Percentiles rank a stretch among this genome's conserved stretches.
These are phyloP conservation scores for Zoanthus sociatus DNA, from an alignment of 92 coral and sea anemone genomes.

Conservation along the genomic window DNA sequence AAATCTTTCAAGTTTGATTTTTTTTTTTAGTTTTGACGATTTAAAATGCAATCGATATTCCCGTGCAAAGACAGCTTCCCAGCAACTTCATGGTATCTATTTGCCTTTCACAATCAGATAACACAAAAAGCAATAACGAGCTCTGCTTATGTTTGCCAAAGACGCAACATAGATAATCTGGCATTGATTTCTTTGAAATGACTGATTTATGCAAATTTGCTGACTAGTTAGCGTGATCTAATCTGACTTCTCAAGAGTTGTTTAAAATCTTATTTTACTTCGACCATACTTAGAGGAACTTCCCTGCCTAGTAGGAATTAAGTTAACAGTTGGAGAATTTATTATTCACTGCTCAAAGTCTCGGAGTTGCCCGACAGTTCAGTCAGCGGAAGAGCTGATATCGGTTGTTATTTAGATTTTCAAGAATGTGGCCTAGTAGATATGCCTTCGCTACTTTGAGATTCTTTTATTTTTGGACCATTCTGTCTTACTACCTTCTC, in stretches of 20 bases:
- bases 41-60: background rate
- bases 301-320: background rate
- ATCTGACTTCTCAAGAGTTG: background rate
- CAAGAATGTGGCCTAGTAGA: constrained; percentile 14
- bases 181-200: background rate
- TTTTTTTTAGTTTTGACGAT: background rate
- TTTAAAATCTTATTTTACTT: background rate
- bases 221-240: background rate
- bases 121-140: background rate
- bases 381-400: background rate
- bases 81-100: background rate
- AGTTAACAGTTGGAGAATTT: background rate
- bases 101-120: background rate
- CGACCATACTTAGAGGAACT: background rate
- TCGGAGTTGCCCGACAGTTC: background rate
- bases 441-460: background rate
- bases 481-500: background rate
- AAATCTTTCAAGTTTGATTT: background rate
- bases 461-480: background rate
- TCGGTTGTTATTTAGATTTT: constrained; percentile 20
- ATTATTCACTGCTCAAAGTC: background rate
- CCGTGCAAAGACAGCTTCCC: constrained; percentile 1
- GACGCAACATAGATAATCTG: background rate
- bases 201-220: background rate
- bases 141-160: background rate